A percentile compares a stretch with the other conserved stretches of the same genome.
Conservation (phyloP, 2,113 vertebrate species). For the Triplophysa siluroides region DNA sequence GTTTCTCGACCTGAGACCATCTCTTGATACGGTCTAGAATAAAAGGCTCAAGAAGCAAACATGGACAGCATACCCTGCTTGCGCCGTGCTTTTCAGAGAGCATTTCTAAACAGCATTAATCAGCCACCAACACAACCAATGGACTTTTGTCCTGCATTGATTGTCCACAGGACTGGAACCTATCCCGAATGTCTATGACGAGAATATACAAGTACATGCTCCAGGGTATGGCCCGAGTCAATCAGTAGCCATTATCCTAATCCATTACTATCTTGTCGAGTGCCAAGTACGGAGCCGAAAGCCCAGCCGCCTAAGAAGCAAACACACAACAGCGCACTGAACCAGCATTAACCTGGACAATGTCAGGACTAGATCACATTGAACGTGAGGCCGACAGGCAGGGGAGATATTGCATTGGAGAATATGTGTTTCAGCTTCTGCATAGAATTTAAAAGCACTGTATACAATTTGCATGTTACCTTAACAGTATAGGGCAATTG, state of each 20-base stretch:
- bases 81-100: neutral
- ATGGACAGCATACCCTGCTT: neutral
- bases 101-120: conserved; percentile 24
- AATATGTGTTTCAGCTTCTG: neutral
- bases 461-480: too few relatives aligned
- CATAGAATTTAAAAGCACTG: neutral
- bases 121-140: conserved; percentile 11
- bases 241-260: conserved; percentile 56
- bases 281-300: conserved; percentile 39
- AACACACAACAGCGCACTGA: conserved; percentile 54
- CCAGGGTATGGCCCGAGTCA: conserved; percentile 51
- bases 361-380: conserved; percentile 65
- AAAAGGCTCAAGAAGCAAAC: neutral
- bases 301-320: conserved; percentile 53
- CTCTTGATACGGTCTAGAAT: neutral
- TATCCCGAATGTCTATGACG: conserved; percentile 52
- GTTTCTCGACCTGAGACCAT: neutral
- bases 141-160: conserved; percentile 59
- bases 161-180: conserved; percentile 58
- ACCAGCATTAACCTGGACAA: conserved; percentile 55
- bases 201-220: conserved; percentile 51
- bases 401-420: neutral
- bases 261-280: conserved; percentile 43
- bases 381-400: neutral
- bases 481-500: too few relatives aligned